Conservation (phyloP, 2,113 vertebrate genomes). For the Platycercus adscitus region DNA sequence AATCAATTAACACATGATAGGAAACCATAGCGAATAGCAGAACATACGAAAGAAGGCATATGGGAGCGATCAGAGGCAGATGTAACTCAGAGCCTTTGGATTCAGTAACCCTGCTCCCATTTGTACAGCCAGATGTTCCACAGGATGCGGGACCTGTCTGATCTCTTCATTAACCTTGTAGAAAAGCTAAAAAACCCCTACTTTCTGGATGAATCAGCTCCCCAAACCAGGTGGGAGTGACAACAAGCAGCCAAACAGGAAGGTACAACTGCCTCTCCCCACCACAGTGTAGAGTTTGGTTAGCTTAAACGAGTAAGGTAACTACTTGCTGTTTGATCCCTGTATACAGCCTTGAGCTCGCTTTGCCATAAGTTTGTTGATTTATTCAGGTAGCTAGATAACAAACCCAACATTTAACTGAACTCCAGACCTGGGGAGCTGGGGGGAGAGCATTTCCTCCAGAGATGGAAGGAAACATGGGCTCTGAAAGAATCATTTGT, state of each 20-base stretch:
- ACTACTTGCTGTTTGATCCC: background rate
- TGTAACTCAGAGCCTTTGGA: background rate
- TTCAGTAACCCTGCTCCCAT: background rate
- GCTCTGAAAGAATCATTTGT: background rate
- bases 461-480: background rate
- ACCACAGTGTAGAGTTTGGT: background rate
- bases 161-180: background rate
- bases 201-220: background rate
- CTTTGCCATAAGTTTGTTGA: background rate
- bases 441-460: background rate
- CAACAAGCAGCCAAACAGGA: background rate
- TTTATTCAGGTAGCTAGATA: background rate
- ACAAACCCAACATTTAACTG: background rate
- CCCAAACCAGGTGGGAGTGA: background rate
- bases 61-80: background rate
- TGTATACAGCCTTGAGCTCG: accelerated
- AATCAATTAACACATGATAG: background rate
- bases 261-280: background rate
- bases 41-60: background rate
- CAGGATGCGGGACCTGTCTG: background rate
- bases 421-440: background rate
- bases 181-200: background rate
- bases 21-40: background rate
- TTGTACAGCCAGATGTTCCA: background rate
- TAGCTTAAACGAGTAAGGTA: background rate